phyloP scores from a whole-genome alignment of 1,140 invertebrate genomes.

The Plutomurus gul region DNA sequence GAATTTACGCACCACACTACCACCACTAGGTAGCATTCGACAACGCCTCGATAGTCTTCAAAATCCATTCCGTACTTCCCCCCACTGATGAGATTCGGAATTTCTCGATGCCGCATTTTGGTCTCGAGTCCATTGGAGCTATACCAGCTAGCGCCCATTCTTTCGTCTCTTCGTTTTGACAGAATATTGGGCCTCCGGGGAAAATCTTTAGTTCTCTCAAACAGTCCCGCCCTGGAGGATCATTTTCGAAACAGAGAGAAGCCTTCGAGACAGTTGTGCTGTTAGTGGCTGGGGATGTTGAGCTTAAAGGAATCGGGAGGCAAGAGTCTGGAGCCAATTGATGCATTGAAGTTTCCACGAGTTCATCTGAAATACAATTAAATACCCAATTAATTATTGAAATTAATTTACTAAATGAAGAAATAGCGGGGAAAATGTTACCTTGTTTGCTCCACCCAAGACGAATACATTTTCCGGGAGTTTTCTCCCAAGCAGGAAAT shows the following conservation, averaged over 20 bases:
- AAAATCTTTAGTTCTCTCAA: slow-evolving; percentile 48
- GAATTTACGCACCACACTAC: background rate
- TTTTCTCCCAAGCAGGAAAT: slow-evolving; percentile 49
- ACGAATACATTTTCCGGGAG: slow-evolving; percentile 42
- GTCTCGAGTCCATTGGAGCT: slow-evolving; percentile 35
- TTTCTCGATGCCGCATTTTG: slow-evolving; percentile 53
- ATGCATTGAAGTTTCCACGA: slow-evolving; percentile 52
- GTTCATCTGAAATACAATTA: slow-evolving; percentile 45
- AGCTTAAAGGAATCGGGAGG: background rate
- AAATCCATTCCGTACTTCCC: slow-evolving; percentile 53
- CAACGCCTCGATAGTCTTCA: slow-evolving; percentile 53
- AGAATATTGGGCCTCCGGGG: slow-evolving; percentile 50
- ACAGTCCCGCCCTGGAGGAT: slow-evolving; percentile 46
- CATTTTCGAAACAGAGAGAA: slow-evolving; percentile 51
- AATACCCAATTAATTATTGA: background rate
- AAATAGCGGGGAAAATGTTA: no score
- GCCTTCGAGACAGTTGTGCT: slow-evolving; percentile 34
- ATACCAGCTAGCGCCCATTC: slow-evolving; percentile 52
- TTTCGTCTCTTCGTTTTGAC: slow-evolving; percentile 54
- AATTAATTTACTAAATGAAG: background rate
- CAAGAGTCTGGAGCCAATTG: slow-evolving; percentile 46
- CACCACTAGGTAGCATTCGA: slow-evolving; percentile 32
- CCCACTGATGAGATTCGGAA: slow-evolving; percentile 40
- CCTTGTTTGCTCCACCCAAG: slow-evolving; percentile 53
- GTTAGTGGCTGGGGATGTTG: background rate